Evolutionary conservation across 2,113 vertebrate species (phyloP), one percentile per base, ranked within the genome.

Genomic region (Oncorhynchus gorbuscha): DNA sequence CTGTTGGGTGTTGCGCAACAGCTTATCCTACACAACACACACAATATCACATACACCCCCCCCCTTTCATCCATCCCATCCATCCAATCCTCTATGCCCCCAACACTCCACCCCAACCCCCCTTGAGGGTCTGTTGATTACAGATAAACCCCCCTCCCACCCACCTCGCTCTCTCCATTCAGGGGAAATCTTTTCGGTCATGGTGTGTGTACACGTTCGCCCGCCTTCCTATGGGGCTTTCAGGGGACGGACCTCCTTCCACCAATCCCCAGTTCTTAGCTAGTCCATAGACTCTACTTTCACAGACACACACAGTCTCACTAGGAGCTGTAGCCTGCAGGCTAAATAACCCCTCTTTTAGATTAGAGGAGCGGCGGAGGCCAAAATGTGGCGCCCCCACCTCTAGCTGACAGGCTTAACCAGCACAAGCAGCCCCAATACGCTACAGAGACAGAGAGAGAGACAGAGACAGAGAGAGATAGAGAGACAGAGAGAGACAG

Each of bases 91-190:
- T 51, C 74, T 77, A 77, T 73, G 62, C 35, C 24, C 30, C 35
- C 9, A 45, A 45, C 39, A 9, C 39, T 45, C 28, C 18, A 26
- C 6, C 51, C n/a, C n/a, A 3, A 39, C 67, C 14, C 75, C 58
- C 77, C 74, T 6, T 16, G 55, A 78, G 69, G 79, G 90, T 79
- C 88, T 90, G 87, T 51, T 62, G 55, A 71, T 64, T 72, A 79
- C 82, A 77, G 87, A 90, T 90, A 90, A 90, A 85, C 55, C 75
- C 77, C 65, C 83, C 73, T 1, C 51, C 39, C 2, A 3, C 28
- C 28, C 28, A 3, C 28, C 39, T 45, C 39, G 3, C 20, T 65
- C 30, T 77, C 32, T 32, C 32, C 78, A 71, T 71, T 51, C 82
- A 48, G 32, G 73, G 76, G 79, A 77, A 79, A 79, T 5, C n/a